Conservation (phyloP, 2,888 invertebrate genomes). For the Idaea dimidiata region DNA sequence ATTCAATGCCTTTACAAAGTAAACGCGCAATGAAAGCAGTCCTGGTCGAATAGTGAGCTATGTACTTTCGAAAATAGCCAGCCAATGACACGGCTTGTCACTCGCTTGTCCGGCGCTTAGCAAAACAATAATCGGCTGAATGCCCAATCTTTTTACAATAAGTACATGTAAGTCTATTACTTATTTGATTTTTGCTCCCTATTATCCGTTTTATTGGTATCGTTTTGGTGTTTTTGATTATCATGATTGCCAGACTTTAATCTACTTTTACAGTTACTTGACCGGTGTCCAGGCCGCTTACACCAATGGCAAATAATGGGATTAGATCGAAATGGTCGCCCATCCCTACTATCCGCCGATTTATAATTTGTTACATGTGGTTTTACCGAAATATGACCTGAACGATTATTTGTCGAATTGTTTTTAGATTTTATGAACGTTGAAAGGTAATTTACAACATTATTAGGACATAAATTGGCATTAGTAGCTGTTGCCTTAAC, state of each 20-base stretch:
- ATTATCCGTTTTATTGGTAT: neutral
- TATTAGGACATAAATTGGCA: too few species aligned
- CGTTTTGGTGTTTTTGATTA: too few species aligned
- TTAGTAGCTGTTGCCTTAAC: too few species aligned
- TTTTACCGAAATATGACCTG: too few species aligned
- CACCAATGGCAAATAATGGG: neutral
- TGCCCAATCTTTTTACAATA: conserved; percentile 34
- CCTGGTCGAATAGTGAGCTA: too few species aligned
- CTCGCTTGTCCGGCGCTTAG: conserved; percentile 14
- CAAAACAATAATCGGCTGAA: conserved; percentile 28
- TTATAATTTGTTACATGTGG: too few species aligned
- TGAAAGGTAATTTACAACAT: too few species aligned
- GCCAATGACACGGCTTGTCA: conserved; percentile 6
- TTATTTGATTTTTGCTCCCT: neutral
- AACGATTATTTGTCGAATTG: too few species aligned
- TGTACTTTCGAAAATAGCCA: conserved; percentile 8
- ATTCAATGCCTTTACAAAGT: too few species aligned
- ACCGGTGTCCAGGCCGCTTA: too few species aligned
- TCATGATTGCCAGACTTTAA: neutral
- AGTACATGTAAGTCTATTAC: conserved; percentile 10
- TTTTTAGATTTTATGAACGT: too few species aligned
- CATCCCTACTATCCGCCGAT: neutral
- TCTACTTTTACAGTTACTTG: neutral
- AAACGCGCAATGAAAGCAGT: too few species aligned
- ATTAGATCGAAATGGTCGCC: neutral